Conservation (phyloP, 2,113 vertebrate genomes). For the Myxocyprinus asiaticus region DNA sequence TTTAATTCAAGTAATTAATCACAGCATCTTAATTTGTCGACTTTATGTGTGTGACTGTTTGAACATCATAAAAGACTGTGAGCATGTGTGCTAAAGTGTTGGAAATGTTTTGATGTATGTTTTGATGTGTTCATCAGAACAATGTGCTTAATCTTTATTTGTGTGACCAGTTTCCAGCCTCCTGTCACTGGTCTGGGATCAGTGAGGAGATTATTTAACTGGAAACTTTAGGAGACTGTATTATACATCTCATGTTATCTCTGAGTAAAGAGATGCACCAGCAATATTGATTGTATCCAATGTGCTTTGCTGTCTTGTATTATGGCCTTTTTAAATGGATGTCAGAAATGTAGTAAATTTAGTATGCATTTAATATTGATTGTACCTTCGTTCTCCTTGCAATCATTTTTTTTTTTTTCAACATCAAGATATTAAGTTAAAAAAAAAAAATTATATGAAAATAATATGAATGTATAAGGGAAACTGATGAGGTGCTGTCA, state of each 20-base stretch:
- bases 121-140: slow-evolving; percentile 25
- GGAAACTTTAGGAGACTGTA: slow-evolving; percentile 11
- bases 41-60: neutral
- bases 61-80: too few relatives aligned
- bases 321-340: slow-evolving; percentile 34
- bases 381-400: too few relatives aligned
- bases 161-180: slow-evolving; percentile 37
- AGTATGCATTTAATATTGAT: slow-evolving; percentile 55
- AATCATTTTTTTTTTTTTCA: too few relatives aligned
- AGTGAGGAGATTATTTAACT: slow-evolving; percentile 20
- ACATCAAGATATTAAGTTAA: too few relatives aligned
- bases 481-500: too few relatives aligned
- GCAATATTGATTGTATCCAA: neutral
- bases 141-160: slow-evolving; percentile 35
- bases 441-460: too few relatives aligned
- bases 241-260: slow-evolving; percentile 5
- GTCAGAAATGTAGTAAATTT: slow-evolving; percentile 41
- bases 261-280: slow-evolving; percentile 26
- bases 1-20: neutral
- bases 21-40: neutral
- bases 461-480: too few relatives aligned
- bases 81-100: neutral
- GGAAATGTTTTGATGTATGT: slow-evolving; percentile 20
- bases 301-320: slow-evolving; percentile 30
- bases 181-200: slow-evolving; percentile 22